Conservation (phyloP, 2,113 vertebrate species). For the Paramisgurnus dabryanus region DNA sequence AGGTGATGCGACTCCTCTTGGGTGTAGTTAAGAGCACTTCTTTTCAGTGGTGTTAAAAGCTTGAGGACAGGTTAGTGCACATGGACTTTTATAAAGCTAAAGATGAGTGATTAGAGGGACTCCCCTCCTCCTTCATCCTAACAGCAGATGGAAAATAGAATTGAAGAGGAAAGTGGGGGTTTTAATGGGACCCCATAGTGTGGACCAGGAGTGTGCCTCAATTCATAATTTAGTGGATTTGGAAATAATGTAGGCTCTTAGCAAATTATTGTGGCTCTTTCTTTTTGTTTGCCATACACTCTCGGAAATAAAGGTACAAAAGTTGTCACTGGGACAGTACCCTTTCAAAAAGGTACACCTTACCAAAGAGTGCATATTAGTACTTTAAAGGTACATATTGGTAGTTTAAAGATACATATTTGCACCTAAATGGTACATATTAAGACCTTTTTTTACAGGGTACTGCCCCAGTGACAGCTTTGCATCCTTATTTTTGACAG, state of each 20-base stretch:
- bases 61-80: background rate
- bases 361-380: no score
- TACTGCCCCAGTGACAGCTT: no score
- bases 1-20: no score
- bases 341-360: no score
- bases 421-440: no score
- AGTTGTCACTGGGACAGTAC: no score
- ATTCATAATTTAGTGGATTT: background rate
- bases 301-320: no score
- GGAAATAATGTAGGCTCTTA: background rate
- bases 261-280: background rate
- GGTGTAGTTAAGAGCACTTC: background rate
- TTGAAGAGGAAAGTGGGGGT: background rate
- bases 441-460: no score
- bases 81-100: background rate
- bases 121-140: background rate
- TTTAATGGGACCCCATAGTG: slow-evolving; percentile 6
- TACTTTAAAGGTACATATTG: no score
- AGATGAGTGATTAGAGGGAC: slow-evolving; percentile 1
- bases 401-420: no score
- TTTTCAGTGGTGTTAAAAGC: slow-evolving; percentile 10
- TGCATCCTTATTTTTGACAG: no score
- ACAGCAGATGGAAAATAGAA: slow-evolving; percentile 18
- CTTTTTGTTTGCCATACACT: no score
- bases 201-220: background rate